Evolutionary conservation across 2,113 vertebrate species (phyloP).

Genomic region (Pseudorectes ferrugineus): DNA sequence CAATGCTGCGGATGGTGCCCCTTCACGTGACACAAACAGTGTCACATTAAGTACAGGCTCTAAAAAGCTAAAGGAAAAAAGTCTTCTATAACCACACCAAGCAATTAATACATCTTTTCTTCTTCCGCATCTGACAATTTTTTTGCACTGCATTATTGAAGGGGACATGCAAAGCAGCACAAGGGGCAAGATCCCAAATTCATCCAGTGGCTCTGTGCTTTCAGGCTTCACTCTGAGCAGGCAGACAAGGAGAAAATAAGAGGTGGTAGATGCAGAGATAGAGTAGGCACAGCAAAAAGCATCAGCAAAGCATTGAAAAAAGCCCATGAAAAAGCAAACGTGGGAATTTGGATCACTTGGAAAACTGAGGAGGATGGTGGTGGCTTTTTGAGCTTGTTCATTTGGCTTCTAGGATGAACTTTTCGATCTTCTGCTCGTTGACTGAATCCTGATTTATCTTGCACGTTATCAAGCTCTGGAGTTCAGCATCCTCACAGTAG

Average conservation of each 20-base stretch:
- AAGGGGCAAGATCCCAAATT: background rate
- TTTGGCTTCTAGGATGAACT: background rate
- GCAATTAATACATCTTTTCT: background rate
- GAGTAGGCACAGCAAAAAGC: background rate
- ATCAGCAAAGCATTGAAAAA: background rate
- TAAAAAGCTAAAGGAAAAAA: background rate
- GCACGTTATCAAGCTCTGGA: background rate
- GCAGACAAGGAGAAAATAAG: background rate
- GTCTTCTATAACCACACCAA: background rate
- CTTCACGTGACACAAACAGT: background rate
- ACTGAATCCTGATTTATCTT: background rate
- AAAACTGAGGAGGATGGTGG: background rate
- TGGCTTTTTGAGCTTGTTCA: background rate
- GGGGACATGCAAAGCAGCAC: background rate
- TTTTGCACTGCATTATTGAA: background rate
- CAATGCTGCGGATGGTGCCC: background rate
- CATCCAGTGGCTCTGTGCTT: background rate
- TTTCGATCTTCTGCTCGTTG: background rate
- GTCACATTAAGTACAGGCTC: background rate
- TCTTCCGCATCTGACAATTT: background rate
- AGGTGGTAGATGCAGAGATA: background rate
- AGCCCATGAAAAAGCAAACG: background rate
- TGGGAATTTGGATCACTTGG: background rate
- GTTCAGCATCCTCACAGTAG: background rate
- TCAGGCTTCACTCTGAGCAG: fast-evolving